A percentile compares a stretch with the other conserved stretches of the same genome.
phyloP scores from a whole-genome alignment of 2,888 invertebrate species.

The Leptinotarsa juncta region DNA sequence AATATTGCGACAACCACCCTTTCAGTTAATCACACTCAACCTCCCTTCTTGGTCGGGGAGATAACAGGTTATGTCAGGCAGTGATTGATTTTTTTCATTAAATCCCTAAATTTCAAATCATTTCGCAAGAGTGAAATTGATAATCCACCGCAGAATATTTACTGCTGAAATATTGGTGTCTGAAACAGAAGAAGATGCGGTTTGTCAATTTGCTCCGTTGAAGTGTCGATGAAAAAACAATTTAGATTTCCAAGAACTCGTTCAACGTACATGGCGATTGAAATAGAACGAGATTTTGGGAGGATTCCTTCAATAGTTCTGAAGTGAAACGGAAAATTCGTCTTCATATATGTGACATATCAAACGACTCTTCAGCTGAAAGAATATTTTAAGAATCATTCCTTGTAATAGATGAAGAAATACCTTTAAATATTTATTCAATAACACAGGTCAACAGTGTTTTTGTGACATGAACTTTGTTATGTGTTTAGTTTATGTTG shows the following conservation, averaged over 20 bases:
- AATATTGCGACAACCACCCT: neutral
- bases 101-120: neutral
- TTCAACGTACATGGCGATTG: neutral
- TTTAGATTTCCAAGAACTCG: neutral
- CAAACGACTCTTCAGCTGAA: too few relatives aligned
- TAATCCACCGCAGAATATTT: neutral
- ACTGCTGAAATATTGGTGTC: conserved; percentile 1
- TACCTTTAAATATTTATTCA: too few relatives aligned
- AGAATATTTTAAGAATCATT: too few relatives aligned
- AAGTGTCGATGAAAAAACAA: neutral
- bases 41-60: neutral
- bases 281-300: too few relatives aligned
- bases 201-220: neutral
- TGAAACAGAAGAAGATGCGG: neutral
- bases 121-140: neutral
- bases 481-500: too few relatives aligned
- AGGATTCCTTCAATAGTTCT: too few relatives aligned
- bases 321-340: too few relatives aligned
- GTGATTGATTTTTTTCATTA: conserved; percentile 7
- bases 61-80: neutral
- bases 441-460: too few relatives aligned
- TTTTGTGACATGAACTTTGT: too few relatives aligned
- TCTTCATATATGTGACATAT: too few relatives aligned
- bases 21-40: neutral
- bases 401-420: too few relatives aligned